A percentile compares a stretch with the other conserved stretches of the same genome.
These are phyloP conservation scores for Smittia sp. DNA, from an alignment of 2,888 invertebrate species.

Conservation along the genomic window DNA sequence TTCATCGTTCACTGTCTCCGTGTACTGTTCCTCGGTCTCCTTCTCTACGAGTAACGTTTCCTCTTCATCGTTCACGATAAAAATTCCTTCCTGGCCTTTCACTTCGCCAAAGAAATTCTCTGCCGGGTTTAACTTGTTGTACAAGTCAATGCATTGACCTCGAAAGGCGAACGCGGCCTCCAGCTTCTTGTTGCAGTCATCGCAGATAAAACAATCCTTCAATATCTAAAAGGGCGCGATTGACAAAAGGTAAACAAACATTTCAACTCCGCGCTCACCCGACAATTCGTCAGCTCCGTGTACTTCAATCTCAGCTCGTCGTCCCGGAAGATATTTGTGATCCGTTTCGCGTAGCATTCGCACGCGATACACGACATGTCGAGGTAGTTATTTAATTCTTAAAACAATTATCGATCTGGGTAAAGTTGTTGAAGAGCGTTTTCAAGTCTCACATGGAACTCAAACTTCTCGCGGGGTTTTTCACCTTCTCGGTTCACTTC, in stretches of 20 bases:
- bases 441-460: too few species aligned
- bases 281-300: not conserved
- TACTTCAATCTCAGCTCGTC: slow-evolving; percentile 21
- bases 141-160: not conserved
- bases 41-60: too few species aligned
- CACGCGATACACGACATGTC: slow-evolving; percentile 27
- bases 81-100: not conserved
- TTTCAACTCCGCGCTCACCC: not conserved
- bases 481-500: too few species aligned
- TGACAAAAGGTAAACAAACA: too few species aligned
- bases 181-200: not conserved
- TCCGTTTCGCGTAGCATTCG: slow-evolving; percentile 19
- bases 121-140: slow-evolving; percentile 1
- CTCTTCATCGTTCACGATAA: too few species aligned
- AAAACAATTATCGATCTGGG: not conserved
- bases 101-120: not conserved
- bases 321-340: slow-evolving; percentile 32
- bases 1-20: not conserved
- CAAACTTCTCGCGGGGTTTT: too few species aligned
- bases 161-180: not conserved
- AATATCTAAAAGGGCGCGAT: slow-evolving; percentile 27
- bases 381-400: not conserved
- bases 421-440: too few species aligned
- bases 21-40: not conserved
- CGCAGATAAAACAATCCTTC: slow-evolving; percentile 28